A percentile compares a stretch with the other conserved stretches of the same genome.
Evolutionary conservation across 2,113 vertebrate species (phyloP).

Genomic region (Verasper variegatus): DNA sequence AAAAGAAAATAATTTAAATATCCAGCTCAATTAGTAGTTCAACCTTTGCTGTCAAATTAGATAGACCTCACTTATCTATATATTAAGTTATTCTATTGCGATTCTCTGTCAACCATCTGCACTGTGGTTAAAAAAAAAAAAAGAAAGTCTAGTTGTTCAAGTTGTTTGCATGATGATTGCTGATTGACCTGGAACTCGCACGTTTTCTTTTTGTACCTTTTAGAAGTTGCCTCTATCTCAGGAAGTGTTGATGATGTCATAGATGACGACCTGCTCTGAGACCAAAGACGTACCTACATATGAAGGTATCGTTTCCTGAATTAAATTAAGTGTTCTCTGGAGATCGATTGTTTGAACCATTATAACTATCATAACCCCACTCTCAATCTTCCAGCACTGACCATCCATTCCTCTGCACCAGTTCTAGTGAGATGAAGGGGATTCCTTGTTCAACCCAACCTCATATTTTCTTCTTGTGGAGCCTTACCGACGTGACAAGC

Average conservation of each 20-base stretch:
- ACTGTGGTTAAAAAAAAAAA: no score
- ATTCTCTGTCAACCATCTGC: no score
- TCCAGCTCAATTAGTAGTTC: no score
- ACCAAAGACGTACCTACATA: slow-evolving; percentile 49
- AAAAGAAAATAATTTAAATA: no score
- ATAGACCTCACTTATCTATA: no score
- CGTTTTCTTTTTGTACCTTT: not conserved
- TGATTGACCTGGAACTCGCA: not conserved
- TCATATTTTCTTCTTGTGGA: slow-evolving; percentile 35
- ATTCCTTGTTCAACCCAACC: slow-evolving; percentile 34
- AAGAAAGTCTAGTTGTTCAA: no score
- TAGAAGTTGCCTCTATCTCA: slow-evolving; percentile 84
- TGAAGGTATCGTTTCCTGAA: slow-evolving; percentile 24
- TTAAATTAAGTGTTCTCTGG: not conserved
- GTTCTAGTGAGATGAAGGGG: slow-evolving; percentile 25
- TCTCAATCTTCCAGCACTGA: slow-evolving; percentile 37
- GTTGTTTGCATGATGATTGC: not conserved
- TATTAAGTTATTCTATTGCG: no score
- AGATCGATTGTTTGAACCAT: not conserved
- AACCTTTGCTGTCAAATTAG: no score
- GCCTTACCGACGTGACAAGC: slow-evolving; percentile 45
- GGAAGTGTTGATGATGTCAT: slow-evolving; percentile 81
- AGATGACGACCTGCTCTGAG: slow-evolving; percentile 77
- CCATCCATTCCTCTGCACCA: slow-evolving; percentile 45
- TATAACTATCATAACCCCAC: not conserved